Conservation (phyloP, 1,140 invertebrate genomes). For the Orchestia grillus region DNA sequence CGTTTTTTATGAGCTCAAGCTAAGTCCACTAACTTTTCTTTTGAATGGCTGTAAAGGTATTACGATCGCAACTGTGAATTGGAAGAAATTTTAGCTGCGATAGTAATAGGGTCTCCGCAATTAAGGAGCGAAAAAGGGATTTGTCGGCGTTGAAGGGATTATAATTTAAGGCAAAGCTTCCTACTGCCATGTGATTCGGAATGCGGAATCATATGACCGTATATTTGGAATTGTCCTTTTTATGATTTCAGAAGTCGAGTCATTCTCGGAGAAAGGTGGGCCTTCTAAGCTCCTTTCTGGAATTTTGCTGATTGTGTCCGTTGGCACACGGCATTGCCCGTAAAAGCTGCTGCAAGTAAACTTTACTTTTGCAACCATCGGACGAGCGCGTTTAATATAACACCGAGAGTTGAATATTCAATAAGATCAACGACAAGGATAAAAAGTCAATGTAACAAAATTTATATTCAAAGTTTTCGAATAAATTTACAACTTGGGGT, state of each 20-base stretch:
- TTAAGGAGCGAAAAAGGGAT: background rate
- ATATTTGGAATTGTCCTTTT: background rate
- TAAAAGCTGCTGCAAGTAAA: too few relatives aligned
- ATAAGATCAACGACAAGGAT: too few relatives aligned
- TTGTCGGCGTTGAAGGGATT: background rate
- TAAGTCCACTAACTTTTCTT: background rate
- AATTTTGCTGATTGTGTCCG: background rate
- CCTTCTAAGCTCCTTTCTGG: background rate
- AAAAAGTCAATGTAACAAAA: too few relatives aligned
- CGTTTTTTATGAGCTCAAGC: background rate
- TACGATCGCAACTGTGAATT: background rate
- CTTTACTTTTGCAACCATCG: too few relatives aligned
- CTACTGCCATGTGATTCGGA: too few relatives aligned
- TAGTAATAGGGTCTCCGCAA: background rate
- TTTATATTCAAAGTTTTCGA: too few relatives aligned
- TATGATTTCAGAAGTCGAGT: background rate
- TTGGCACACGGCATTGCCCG: background rate
- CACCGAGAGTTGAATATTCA: too few relatives aligned
- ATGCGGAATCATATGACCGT: background rate
- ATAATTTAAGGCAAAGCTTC: background rate
- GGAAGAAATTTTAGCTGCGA: background rate
- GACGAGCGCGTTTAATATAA: too few relatives aligned
- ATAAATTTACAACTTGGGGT: too few relatives aligned
- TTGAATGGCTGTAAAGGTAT: background rate
- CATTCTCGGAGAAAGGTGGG: background rate